phyloP scores from a whole-genome alignment of 1,140 invertebrate genomes.

The Macrotrachela quadricornifera region DNA sequence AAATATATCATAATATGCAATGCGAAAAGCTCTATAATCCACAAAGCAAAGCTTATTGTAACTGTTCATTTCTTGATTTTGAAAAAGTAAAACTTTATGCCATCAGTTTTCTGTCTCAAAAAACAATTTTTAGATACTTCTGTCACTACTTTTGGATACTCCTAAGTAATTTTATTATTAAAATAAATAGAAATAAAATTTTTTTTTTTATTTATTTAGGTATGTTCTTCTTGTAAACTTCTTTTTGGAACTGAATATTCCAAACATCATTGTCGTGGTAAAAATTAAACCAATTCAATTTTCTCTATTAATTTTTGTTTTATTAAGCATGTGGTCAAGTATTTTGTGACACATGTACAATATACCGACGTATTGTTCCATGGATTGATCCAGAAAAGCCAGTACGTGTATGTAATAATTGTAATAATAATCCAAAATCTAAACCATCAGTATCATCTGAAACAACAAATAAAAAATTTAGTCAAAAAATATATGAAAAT shows the following conservation, averaged over 20 bases:
- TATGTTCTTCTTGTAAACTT: no score
- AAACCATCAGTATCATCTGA: background rate
- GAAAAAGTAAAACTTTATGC: no score
- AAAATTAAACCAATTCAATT: constrained; percentile 11
- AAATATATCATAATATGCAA: no score
- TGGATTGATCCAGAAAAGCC: constrained; percentile 40
- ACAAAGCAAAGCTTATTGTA: no score
- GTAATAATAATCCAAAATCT: constrained; percentile 17
- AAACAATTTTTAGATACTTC: no score
- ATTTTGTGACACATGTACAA: constrained; percentile 45
- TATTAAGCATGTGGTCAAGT: constrained; percentile 38
- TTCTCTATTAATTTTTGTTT: background rate
- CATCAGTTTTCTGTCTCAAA: no score
- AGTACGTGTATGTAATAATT: constrained; percentile 46
- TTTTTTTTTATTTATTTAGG: no score
- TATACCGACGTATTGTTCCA: constrained; percentile 39
- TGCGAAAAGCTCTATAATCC: no score
- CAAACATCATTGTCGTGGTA: constrained; percentile 58
- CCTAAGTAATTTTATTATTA: no score
- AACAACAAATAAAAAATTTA: background rate
- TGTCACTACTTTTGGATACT: no score
- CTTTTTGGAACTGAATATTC: constrained; percentile 20
- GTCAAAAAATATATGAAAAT: background rate
- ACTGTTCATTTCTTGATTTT: no score
- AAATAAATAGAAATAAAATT: no score